Evolutionary conservation across 2,113 vertebrate species (phyloP), one percentile per base, ranked within the genome.

Genomic region (Mus spicilegus): DNA sequence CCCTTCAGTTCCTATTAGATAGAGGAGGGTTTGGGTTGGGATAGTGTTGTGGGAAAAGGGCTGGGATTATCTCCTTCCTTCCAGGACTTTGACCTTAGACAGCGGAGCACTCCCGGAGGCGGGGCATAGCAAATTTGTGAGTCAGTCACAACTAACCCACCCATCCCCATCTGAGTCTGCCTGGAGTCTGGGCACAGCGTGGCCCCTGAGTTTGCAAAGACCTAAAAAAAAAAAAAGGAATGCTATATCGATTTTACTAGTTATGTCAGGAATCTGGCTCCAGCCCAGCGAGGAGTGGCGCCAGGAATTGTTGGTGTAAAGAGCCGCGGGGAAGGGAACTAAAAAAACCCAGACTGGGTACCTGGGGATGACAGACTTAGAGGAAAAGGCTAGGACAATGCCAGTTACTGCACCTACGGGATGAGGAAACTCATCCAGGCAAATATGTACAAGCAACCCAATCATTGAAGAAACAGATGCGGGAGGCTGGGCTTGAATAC

Each of bases 121-220:
- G 36, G 56, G 33, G 4, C 75, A 54, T 51, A 54, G 77, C 30
- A 33, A 54, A 8, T 54, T 78, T 20, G 49, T 30, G 49, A 51
- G 76, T 51, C 28, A 78, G 28, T 19, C 46, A 19, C 7, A 20
- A 75, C 42, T 13, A 46, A 49, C 42, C 39, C 30, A 22, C 30
- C 17, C 36, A 72, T 33, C 85, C 7, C 4, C 20, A 3, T 22
- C 86, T 26, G 51, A 49, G 87, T 69, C 65, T 3, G 69, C 26
- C 14, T 72, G 87, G 33, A 75, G 65, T 87, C 51, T 0, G 75
- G 49, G 56, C 46, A 6, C 82, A 63, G 65, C 0, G 2, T 76
- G 75, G 63, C 89, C 70, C 5, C 14, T 13, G 89, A 89, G 56
- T 94, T 39, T 92, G 88, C 69, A 75, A 19, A 46, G 93, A 92